Conservation (phyloP, 2,888 invertebrate species). For the Microchrysa polita region DNA sequence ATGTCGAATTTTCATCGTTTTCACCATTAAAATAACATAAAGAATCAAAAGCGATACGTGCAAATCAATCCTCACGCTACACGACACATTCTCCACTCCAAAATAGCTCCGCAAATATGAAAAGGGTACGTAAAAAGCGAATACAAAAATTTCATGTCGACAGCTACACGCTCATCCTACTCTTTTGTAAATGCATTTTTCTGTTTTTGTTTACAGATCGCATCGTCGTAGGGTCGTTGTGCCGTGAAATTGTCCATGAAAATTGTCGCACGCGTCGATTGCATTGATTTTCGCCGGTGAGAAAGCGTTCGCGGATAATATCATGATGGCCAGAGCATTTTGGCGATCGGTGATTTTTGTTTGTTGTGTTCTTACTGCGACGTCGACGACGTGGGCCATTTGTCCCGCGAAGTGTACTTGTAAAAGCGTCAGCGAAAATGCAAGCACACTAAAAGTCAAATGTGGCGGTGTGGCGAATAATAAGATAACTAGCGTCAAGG, state of each 20-base stretch:
- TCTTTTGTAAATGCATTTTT: background rate
- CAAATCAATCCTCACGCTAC: background rate
- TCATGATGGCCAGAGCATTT: conserved; percentile 3
- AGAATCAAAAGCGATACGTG: background rate
- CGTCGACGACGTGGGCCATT: conserved; percentile 49
- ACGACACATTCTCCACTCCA: background rate
- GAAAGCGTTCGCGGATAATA: background rate
- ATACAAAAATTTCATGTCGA: background rate
- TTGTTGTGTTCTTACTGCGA: background rate
- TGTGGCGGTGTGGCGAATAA: conserved; percentile 58
- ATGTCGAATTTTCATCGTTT: background rate
- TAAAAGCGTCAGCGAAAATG: conserved; percentile 57
- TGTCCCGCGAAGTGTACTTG: conserved; percentile 60
- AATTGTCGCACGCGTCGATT: background rate
- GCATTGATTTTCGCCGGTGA: background rate
- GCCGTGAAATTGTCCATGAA: conserved; percentile 17
- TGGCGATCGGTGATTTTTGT: conserved; percentile 1
- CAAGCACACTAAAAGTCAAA: conserved; percentile 58
- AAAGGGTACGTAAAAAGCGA: conserved; percentile 26
- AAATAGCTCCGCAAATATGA: background rate
- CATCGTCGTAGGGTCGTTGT: conserved; percentile 35
- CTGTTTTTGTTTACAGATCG: conserved; percentile 41
- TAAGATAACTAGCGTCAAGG: conserved; percentile 58
- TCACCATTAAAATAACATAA: conserved; percentile 24
- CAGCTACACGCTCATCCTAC: conserved; percentile 2